Base-by-base conservation (phyloP, 2,888 invertebrate genomes). In the Xanthostigma xanthostigma region DNA sequence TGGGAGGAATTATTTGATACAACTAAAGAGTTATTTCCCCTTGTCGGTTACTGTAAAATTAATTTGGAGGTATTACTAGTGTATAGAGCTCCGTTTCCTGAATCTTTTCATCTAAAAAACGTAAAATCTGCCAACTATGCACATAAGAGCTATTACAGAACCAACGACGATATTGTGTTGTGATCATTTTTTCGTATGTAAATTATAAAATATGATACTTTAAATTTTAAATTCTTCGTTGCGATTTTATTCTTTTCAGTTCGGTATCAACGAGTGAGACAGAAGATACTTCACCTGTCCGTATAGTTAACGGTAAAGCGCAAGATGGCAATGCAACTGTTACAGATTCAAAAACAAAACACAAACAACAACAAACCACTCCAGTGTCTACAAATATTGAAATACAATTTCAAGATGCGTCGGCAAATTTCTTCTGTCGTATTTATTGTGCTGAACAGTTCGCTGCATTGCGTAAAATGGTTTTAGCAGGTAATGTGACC, bases 401-500 rank as follows among this genome's bases (percentile, higher is more conserved):
- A 49, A 65, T 78, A n/a, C 68, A 72, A 45, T 78, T 78, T 55
- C 72, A 75, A 52, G 84, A 86, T 59, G 65, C 69, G 2, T 74
- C 73, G 11, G 79, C 91, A 39, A 88, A 89, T 48, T 89, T 96
- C 57, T 86, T 85, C 56, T 96, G 96, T 59, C 80, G 86, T 57
- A 81, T 94, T 54, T 89, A 84, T 70, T 93, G 87, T 71, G 94
- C 95, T 36, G 82, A 87, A 48, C 87, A 93, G 65, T 98, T 98
- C 70, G 82, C 87, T 47, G 73, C 79, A 41, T 72, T 98, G 49
- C 76, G 98, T 1, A 64, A 57, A 48, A 56, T 48, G 51, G 67
- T 60, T 54, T 60, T 60, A 36, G 62, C 63, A 45, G 64, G 64
- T 49, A 59, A 62, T 0, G n/a, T n/a, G n/a, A n/a, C n/a, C n/a